A percentile compares a stretch with the other conserved stretches of the same genome.
Evolutionary conservation across 2,797 vertebrate species (phyloP).

Genomic region (Gymnothorax javanicus): DNA sequence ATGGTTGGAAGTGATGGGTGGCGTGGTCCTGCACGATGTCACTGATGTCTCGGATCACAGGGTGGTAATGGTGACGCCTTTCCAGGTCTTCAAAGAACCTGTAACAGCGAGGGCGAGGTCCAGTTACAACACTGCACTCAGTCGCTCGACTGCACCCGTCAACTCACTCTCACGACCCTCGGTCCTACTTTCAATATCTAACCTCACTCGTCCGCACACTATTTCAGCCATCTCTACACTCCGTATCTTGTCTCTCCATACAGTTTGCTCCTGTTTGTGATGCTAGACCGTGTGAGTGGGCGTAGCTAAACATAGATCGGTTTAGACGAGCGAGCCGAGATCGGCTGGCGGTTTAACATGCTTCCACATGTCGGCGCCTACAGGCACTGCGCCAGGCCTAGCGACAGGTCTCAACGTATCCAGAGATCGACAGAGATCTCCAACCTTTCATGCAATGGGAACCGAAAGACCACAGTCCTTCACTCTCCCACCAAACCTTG

Average conservation of each 20-base stretch:
- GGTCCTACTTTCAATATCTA: neutral
- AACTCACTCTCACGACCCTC: neutral
- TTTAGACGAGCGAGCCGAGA: neutral
- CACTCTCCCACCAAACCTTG: neutral
- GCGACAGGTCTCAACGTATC: neutral
- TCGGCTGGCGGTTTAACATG: neutral
- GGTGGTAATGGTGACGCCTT: slow-evolving; percentile 78
- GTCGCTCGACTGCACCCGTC: neutral
- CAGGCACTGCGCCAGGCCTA: neutral
- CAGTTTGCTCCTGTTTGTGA: neutral
- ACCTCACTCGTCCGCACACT: neutral
- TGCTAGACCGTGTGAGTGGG: neutral
- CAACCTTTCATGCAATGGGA: neutral
- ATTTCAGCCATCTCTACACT: neutral
- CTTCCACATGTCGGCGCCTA: neutral
- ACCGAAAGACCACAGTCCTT: neutral
- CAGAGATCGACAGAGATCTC: neutral
- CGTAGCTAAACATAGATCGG: neutral
- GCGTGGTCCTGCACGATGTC: slow-evolving; percentile 89
- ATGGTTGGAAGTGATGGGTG: slow-evolving; percentile 78
- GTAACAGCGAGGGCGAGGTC: slow-evolving; percentile 11
- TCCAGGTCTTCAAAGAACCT: slow-evolving; percentile 95
- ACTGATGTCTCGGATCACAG: slow-evolving; percentile 87
- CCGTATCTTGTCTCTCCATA: neutral
- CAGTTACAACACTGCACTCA: neutral